Base-by-base conservation (phyloP, 2,888 invertebrate genomes). In the Scaptomyza parva region DNA sequence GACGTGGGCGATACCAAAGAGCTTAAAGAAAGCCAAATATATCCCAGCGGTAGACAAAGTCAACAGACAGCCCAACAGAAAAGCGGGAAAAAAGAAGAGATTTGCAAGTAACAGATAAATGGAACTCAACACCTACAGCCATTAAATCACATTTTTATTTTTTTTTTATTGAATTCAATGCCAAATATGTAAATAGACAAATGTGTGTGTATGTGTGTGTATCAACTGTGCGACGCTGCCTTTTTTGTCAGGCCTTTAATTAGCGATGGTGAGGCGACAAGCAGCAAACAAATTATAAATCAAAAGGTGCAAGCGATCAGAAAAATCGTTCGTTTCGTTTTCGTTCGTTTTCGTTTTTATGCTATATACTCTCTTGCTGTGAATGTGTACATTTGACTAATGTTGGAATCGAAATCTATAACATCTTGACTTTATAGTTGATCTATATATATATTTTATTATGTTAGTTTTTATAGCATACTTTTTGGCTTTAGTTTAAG, bases 271-370 rank as follows among this genome's bases (percentile, higher is more conserved):
- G 22, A 41, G 53, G 59, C 35, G 26, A 22, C 48, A 43, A 40
- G 37, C 58, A 48, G 64, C 55, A 61, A 35, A 18, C 47, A 44
- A 57, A 81, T 68, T 66, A 62, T 60, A 74, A 87, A 85, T 82
- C 83, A 71, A 62, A 78, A 62, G 61, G 33, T 51, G 50, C 35
- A 55, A 67, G 39, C 28, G 44, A 45, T 48, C 54, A 66, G 58
- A 50, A 60, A 69, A 65, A 47, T 33, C 20, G 51, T 28, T 20
- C 2, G 9, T 33, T 14, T n/a, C n/a, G n/a, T n/a, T n/a, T n/a
- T n/a, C n/a, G n/a, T n/a, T n/a, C n/a, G n/a, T n/a, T n/a, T n/a
- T n/a, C n/a, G n/a, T n/a, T n/a, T n/a, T n/a, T 6, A 41, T 50
- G 57, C 57, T 39, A 48, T 40, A 9, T 24, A 4, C 3, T 8